Percentiles rank a stretch among this genome's conserved stretches.
Conservation (phyloP, 1,140 invertebrate species). For the Euura lappo region DNA sequence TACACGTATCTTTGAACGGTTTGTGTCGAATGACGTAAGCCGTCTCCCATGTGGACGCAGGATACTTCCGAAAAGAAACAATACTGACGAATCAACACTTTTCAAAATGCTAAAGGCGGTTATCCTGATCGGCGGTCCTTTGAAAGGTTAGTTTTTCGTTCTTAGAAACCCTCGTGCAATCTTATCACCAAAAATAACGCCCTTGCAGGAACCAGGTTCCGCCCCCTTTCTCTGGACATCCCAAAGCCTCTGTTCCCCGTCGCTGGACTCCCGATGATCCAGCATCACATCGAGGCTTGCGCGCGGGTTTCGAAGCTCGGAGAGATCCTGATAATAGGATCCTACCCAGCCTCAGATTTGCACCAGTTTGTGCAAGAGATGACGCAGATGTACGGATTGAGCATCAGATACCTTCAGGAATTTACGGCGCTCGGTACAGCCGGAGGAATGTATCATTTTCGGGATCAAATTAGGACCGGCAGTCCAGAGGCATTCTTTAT, state of each 20-base stretch:
- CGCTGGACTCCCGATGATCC: constrained; percentile 91
- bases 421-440: constrained; percentile 94
- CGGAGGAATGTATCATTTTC: constrained; percentile 96
- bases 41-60: not conserved
- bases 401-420: constrained; percentile 94
- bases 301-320: constrained; percentile 77
- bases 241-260: constrained; percentile 98
- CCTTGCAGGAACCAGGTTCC: constrained; percentile 88
- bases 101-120: constrained; percentile 74
- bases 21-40: not conserved
- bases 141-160: constrained; percentile 67
- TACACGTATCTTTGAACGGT: not conserved
- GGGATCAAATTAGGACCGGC: constrained; percentile 92
- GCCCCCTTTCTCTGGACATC: constrained; percentile 93
- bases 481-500: constrained; percentile 92
- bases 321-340: constrained; percentile 95
- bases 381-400: constrained; percentile 81
- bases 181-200: constrained; percentile 6
- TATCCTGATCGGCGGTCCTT: constrained; percentile 77
- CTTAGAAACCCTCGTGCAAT: not conserved
- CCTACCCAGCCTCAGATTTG: constrained; percentile 84
- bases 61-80: not conserved
- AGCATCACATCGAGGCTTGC: constrained; percentile 98
- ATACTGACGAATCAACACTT: no score
- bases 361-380: constrained; percentile 85